Evolutionary conservation across 2,797 vertebrate genomes (phyloP).

Genomic region (Diceros bicornis): DNA sequence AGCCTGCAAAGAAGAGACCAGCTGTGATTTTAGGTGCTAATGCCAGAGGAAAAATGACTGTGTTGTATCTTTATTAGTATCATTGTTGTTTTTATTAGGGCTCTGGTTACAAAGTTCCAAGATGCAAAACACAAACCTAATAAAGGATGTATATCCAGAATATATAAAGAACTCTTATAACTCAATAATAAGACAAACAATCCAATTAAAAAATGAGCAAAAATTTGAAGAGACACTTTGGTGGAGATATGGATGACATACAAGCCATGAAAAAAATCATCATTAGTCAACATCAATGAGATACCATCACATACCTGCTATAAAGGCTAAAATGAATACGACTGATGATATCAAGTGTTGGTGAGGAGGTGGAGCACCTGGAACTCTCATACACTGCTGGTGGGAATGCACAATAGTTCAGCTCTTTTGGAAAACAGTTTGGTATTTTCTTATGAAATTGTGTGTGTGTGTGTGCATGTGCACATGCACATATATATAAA

Average conservation of each 20-base stretch:
- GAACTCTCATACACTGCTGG: accelerated
- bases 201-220: conserved; percentile 43
- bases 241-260: background rate
- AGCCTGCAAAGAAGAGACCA: background rate
- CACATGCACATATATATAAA: too few relatives aligned
- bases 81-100: background rate
- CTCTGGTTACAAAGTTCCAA: background rate
- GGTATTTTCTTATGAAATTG: background rate
- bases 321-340: background rate
- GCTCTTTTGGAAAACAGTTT: background rate
- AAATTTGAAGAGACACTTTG: background rate
- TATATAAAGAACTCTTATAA: background rate
- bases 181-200: conserved; percentile 38
- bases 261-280: accelerated
- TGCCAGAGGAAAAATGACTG: background rate
- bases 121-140: conserved; percentile 25
- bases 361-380: accelerated
- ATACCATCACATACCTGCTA: background rate
- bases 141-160: background rate
- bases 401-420: accelerated
- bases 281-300: background rate
- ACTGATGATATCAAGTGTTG: accelerated
- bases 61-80: background rate
- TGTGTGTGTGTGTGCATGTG: background rate
- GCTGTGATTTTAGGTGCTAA: background rate